Evolutionary conservation across 2,888 invertebrate genomes (phyloP), one percentile per base, ranked within the genome.

Genomic region (Netelia inedita): DNA sequence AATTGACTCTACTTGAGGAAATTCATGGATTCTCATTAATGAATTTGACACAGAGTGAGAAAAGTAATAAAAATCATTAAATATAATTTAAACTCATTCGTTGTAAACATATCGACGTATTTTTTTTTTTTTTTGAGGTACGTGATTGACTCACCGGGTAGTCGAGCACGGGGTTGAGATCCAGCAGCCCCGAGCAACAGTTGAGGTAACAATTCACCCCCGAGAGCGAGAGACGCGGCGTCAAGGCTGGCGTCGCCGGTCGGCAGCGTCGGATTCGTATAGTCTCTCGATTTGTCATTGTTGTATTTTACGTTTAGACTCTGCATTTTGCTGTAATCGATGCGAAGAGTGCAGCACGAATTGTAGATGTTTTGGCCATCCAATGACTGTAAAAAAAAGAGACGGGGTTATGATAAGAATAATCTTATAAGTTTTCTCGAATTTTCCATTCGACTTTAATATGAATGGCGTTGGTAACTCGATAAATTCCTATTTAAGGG

Each of bases 281-380:
- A 99, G 95, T 99, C 99, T 85, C 99, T 96, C 86, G 98, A 99
- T 95, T 99, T 99, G 95, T 99, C 99, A 95, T 99, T 99, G 96
- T 99, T 99, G 95, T 99, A 99, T 94, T 99, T 99, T 90, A 99
- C 99, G 95, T 99, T 99, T 91, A 99, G 96, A 91, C 98, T 98
- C 91, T 98, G 97, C 96, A 99, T 96, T 95, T 99, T 99, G 91
- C 99, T 99, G 95, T 99, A 99, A 95, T 99, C 99, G 94, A 99
- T 99, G 94, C 99, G 97, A 92, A 99, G 96, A 79, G 99, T 99
- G 95, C 99, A 99, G 95, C 99, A 99, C 84, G 99, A 98, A 94
- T 99, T 99, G 96, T 99, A 99, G 93, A 99, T 99, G 94, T 99
- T 99, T 95, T 99, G 99, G 63, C 99, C 99, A 94, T 99, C 99